Conservation (phyloP, 23 tunicate genomes). For the Corella eumyota region DNA sequence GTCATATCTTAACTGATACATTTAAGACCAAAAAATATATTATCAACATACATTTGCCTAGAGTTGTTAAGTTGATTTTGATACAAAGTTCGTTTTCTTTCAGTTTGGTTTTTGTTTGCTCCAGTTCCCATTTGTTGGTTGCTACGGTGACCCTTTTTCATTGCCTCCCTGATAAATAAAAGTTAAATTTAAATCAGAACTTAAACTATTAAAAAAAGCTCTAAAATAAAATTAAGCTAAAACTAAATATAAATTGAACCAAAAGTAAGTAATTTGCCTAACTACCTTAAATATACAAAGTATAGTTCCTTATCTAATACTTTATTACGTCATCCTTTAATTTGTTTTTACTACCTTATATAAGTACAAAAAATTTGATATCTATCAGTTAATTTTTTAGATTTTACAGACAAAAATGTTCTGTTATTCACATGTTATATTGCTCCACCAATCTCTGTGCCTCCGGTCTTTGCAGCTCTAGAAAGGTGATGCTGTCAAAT, state of each 20-base stretch:
- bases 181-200: too few relatives aligned
- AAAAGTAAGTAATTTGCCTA: not conserved
- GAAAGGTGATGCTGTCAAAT: conserved; percentile 57
- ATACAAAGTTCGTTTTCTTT: too few relatives aligned
- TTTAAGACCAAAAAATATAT: too few relatives aligned
- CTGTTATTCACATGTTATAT: conserved; percentile 45
- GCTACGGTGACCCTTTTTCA: conserved; percentile 37
- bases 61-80: too few relatives aligned
- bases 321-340: too few relatives aligned
- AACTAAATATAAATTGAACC: not conserved
- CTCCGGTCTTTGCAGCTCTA: conserved; percentile 63
- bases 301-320: too few relatives aligned
- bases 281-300: too few relatives aligned
- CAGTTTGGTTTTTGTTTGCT: conserved; percentile 6
- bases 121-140: conserved; percentile 25
- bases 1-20: too few relatives aligned
- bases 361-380: not conserved
- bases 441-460: conserved; percentile 61
- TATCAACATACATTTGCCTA: too few relatives aligned
- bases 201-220: not conserved
- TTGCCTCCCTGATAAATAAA: conserved; percentile 19
- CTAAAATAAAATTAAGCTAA: not conserved
- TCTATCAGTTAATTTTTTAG: not conserved
- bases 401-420: not conserved
- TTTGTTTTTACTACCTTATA: too few relatives aligned